These are phyloP conservation scores for Phylloscopus whistleri DNA, from an alignment of 2,113 vertebrate species.

Conservation along the genomic window DNA sequence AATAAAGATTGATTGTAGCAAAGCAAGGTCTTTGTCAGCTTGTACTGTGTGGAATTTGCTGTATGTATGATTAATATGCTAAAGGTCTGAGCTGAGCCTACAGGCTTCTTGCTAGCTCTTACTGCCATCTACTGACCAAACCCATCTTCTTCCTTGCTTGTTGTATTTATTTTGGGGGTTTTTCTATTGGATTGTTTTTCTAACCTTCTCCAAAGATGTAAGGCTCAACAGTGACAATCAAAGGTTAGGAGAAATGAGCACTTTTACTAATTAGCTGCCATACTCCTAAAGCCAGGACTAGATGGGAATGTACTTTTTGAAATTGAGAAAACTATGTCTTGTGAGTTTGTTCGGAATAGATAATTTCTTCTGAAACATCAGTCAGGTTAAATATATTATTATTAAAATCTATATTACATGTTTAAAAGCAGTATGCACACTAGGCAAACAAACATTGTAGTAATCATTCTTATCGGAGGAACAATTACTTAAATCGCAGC, in stretches of 20 bases:
- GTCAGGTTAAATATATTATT: background rate
- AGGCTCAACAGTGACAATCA: background rate
- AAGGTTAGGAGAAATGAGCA: background rate
- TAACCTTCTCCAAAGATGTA: background rate
- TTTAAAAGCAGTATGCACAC: background rate
- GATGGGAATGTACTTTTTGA: background rate
- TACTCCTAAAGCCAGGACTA: background rate
- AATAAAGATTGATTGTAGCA: conserved; percentile 75
- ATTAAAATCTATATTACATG: background rate
- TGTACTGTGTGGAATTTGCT: conserved; percentile 51
- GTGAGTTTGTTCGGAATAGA: background rate
- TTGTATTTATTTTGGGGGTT: too few relatives aligned
- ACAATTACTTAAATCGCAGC: background rate
- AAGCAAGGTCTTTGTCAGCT: conserved; percentile 73
- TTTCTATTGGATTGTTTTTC: background rate
- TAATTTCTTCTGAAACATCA: background rate
- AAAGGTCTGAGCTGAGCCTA: background rate
- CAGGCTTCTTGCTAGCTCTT: conserved; percentile 28
- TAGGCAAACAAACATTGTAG: background rate
- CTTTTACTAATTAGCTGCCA: background rate
- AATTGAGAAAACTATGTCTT: background rate
- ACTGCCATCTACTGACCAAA: conserved; percentile 72
- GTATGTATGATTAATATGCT: conserved; percentile 54
- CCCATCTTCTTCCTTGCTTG: accelerated
- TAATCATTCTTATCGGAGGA: background rate